A percentile compares a stretch with the other conserved stretches of the same genome.
phyloP scores from a whole-genome alignment of 2,888 invertebrate species.

The Ditylenchus weischeri region DNA sequence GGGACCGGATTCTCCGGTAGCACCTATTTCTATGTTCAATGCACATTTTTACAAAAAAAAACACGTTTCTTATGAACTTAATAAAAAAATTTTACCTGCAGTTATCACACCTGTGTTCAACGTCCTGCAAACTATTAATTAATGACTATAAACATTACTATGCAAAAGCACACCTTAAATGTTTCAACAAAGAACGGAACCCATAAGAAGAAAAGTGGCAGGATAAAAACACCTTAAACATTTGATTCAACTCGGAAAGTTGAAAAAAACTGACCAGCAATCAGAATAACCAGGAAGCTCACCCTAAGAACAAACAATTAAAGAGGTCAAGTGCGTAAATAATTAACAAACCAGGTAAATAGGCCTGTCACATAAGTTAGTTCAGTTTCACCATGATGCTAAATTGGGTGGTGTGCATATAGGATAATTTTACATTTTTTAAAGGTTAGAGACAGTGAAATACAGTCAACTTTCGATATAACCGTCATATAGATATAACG shows the following conservation, averaged over 20 bases:
- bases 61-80: no score
- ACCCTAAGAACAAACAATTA: constrained; percentile 20
- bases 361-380: constrained; percentile 53
- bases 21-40: no score
- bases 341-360: constrained; percentile 42
- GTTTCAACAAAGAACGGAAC: constrained; percentile 53
- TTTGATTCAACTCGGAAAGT: no score
- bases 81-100: no score
- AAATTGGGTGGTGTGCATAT: background rate
- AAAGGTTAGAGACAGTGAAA: no score
- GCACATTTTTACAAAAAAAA: no score
- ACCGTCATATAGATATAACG: no score
- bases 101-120: no score
- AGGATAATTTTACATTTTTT: no score
- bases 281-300: constrained; percentile 52
- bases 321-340: background rate
- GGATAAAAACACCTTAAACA: constrained; percentile 41
- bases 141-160: background rate
- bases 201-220: constrained; percentile 58
- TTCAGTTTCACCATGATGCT: constrained; percentile 57
- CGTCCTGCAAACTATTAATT: no score
- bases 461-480: no score
- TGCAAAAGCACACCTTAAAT: constrained; percentile 40
- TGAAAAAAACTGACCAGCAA: constrained; percentile 35
- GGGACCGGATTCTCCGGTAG: no score